phyloP scores from a whole-genome alignment of 2,113 vertebrate species.

The Pyxicephalus adspersus region DNA sequence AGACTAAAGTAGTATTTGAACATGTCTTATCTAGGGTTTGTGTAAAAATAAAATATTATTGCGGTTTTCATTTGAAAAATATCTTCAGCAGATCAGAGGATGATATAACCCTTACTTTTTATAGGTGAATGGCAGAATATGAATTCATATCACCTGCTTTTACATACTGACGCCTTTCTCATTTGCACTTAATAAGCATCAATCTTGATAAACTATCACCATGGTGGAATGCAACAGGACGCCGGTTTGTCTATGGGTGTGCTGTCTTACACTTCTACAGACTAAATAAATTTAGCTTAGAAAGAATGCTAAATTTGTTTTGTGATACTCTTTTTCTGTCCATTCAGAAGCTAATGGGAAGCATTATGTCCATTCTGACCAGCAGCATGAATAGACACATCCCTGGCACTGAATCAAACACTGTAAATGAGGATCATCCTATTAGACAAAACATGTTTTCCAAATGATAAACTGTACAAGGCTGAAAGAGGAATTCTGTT shows the following conservation, averaged over 20 bases:
- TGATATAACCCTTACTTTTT: conserved; percentile 56
- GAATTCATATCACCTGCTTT: conserved; percentile 58
- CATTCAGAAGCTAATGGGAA: neutral
- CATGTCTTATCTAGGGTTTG: conserved; percentile 40
- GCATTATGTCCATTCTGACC: conserved; percentile 15
- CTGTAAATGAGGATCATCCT: conserved; percentile 28
- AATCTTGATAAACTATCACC: conserved; percentile 65
- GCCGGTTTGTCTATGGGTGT: conserved; percentile 59
- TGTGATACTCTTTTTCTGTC: conserved; percentile 38
- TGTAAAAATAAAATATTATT: conserved; percentile 27
- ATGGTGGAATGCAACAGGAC: conserved; percentile 61
- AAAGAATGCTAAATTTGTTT: conserved; percentile 43
- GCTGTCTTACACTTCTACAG: conserved; percentile 56
- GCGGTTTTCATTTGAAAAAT: conserved; percentile 41
- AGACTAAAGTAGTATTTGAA: conserved; percentile 25
- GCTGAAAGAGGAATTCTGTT: conserved; percentile 31
- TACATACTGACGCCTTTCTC: conserved; percentile 56
- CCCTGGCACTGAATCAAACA: conserved; percentile 30
- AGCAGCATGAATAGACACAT: conserved; percentile 15
- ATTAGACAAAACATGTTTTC: conserved; percentile 59
- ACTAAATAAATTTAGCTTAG: conserved; percentile 64
- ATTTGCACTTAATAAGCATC: conserved; percentile 68
- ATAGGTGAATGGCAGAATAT: conserved; percentile 60
- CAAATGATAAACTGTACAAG: conserved; percentile 50
- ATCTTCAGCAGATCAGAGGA: conserved; percentile 51